These are phyloP conservation scores for Tetragnatha montana DNA, from an alignment of 2,888 invertebrate genomes.

Conservation along the genomic window DNA sequence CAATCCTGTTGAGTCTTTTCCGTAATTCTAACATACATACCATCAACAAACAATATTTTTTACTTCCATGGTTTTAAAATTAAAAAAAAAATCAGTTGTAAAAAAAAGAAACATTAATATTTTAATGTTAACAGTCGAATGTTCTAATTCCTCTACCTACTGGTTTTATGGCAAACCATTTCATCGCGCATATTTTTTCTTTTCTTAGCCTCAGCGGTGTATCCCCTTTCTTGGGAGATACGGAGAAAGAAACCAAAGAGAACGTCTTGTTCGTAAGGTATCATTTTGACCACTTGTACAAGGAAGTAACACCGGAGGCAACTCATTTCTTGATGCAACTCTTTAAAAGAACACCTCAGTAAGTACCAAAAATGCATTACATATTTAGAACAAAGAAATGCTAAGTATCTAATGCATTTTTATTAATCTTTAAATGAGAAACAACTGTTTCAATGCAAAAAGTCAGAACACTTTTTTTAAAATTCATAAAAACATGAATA, in stretches of 20 bases:
- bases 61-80: not conserved
- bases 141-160: not conserved
- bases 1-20: too few relatives aligned
- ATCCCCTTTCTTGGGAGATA: conserved; percentile 90
- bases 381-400: too few relatives aligned
- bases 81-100: not conserved
- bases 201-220: conserved; percentile 85
- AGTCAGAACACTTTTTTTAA: too few relatives aligned
- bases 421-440: too few relatives aligned
- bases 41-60: not conserved
- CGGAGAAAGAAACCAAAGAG: conserved; percentile 89
- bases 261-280: conserved; percentile 94
- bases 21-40: too few relatives aligned
- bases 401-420: too few relatives aligned
- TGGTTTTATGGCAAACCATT: too few relatives aligned
- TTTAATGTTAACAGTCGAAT: not conserved
- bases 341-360: conserved; percentile 95
- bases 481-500: too few relatives aligned
- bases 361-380: conserved; percentile 75
- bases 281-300: conserved; percentile 94
- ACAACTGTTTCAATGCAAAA: too few relatives aligned
- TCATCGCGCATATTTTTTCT: not conserved
- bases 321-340: conserved; percentile 95
- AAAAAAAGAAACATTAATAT: not conserved
- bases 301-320: conserved; percentile 94